phyloP scores from a whole-genome alignment of 1,140 invertebrate genomes.

The Telenomus remus region DNA sequence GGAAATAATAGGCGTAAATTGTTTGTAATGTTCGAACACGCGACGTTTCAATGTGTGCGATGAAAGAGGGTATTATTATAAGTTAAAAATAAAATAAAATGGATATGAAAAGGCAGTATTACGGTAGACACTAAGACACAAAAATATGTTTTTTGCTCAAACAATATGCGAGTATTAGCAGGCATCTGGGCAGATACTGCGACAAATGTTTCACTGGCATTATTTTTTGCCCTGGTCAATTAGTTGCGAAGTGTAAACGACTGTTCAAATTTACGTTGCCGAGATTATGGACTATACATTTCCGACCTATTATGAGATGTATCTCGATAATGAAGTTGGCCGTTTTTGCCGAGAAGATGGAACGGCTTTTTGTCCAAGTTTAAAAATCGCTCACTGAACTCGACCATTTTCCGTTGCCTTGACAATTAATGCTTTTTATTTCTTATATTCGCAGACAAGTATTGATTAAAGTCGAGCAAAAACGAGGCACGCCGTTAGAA shows the following conservation, averaged over 20 bases:
- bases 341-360: too few relatives aligned
- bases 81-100: slow-evolving; percentile 34
- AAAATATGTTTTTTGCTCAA: slow-evolving; percentile 70
- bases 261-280: too few relatives aligned
- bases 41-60: slow-evolving; percentile 21
- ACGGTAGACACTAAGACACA: slow-evolving; percentile 64
- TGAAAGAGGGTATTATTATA: slow-evolving; percentile 25
- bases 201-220: slow-evolving; percentile 8
- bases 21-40: slow-evolving; percentile 26
- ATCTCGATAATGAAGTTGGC: too few relatives aligned
- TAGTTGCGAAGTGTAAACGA: background rate
- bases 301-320: too few relatives aligned
- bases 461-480: too few relatives aligned
- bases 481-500: too few relatives aligned
- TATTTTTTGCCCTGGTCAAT: slow-evolving; percentile 11
- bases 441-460: too few relatives aligned
- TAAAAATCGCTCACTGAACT: too few relatives aligned
- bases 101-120: slow-evolving; percentile 66
- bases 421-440: too few relatives aligned
- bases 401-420: too few relatives aligned
- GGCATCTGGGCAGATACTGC: slow-evolving; percentile 35
- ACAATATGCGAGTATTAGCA: slow-evolving; percentile 35
- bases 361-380: too few relatives aligned
- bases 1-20: slow-evolving; percentile 23
- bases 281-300: too few relatives aligned